phyloP scores from a whole-genome alignment of 1,140 invertebrate genomes.

The Scylla paramamosain region DNA sequence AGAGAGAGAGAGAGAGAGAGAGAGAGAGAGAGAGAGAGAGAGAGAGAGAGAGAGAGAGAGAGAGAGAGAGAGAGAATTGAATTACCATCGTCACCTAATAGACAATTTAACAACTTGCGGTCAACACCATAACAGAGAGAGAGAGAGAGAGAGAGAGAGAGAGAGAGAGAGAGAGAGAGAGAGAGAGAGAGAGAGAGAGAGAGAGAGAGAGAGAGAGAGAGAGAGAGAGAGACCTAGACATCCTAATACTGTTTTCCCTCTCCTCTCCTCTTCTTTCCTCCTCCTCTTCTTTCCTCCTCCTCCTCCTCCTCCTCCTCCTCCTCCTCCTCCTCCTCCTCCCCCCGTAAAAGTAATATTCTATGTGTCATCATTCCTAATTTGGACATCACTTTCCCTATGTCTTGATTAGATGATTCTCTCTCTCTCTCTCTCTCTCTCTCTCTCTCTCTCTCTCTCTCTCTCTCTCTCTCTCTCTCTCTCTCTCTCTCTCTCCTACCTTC shows the following conservation, averaged over 20 bases:
- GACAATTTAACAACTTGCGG: no score
- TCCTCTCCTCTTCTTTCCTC: not conserved
- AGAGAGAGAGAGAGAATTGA: not conserved
- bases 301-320: not conserved
- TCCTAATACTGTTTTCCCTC: no score
- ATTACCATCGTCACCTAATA: not conserved
- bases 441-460: constrained; percentile 20
- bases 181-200: constrained; percentile 30
- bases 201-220: constrained; percentile 14
- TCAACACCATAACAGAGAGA: no score
- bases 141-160: not conserved
- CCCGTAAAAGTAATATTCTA: not conserved
- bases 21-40: constrained; percentile 1
- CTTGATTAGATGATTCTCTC: not conserved
- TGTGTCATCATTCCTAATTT: not conserved
- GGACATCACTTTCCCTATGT: constrained; percentile 21
- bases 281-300: not conserved
- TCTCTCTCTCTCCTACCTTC: not conserved
- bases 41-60: constrained; percentile 8
- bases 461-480: not conserved
- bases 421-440: not conserved
- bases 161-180: constrained; percentile 24
- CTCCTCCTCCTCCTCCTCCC: not conserved
- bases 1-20: constrained; percentile 18
- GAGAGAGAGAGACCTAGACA: not conserved